A percentile compares a stretch with the other conserved stretches of the same genome.
Conservation (phyloP, 2,797 vertebrate species). For the Valencia hispanica region DNA sequence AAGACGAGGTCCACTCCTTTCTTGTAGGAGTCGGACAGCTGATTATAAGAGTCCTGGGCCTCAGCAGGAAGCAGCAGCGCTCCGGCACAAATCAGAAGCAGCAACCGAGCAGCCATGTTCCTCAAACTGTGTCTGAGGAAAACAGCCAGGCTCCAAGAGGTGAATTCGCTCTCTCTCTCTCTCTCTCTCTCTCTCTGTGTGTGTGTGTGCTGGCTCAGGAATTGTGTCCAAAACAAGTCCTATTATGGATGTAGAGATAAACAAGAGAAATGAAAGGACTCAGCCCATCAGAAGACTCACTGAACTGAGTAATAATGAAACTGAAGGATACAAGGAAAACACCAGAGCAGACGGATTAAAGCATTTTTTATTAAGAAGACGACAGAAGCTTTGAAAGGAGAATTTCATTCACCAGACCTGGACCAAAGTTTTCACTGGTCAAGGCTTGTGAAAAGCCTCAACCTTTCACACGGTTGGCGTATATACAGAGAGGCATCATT, state of each 20-base stretch:
- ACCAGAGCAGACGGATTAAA: neutral
- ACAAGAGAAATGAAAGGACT: neutral
- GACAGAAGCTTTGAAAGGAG: neutral
- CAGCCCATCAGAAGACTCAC: neutral
- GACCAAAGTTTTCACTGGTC: neutral
- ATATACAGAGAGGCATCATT: too few species aligned
- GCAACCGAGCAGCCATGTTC: conserved; percentile 71
- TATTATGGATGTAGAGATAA: conserved; percentile 44
- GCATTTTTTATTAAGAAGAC: conserved; percentile 5
- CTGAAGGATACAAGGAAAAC: neutral
- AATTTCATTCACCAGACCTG: neutral
- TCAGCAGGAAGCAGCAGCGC: conserved; percentile 34
- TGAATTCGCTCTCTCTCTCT: conserved; percentile 5
- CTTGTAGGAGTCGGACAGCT: conserved; percentile 58
- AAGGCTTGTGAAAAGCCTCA: neutral
- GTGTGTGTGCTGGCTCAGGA: conserved; percentile 4
- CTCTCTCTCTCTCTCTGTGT: neutral
- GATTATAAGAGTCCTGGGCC: conserved; percentile 56
- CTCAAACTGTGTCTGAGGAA: conserved; percentile 25
- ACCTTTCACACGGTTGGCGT: neutral
- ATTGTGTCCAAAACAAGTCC: conserved; percentile 53
- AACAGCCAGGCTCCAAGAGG: conserved; percentile 17
- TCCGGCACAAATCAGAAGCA: conserved; percentile 63
- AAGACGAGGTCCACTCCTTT: conserved; percentile 74
- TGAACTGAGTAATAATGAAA: conserved; percentile 18